phyloP scores from a whole-genome alignment of 2,797 vertebrate species.

The Syngnathus rostellatus region DNA sequence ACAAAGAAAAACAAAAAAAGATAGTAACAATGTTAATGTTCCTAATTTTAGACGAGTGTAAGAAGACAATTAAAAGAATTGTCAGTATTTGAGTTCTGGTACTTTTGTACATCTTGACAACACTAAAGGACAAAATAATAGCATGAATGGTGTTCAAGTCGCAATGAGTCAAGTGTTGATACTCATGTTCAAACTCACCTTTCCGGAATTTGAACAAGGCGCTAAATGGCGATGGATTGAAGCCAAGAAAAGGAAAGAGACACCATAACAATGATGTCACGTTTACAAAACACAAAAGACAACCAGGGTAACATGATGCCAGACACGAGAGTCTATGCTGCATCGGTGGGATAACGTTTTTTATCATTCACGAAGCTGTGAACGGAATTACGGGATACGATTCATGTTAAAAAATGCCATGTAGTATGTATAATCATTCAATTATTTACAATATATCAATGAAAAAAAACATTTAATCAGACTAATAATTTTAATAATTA shows the following conservation, averaged over 20 bases:
- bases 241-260: not conserved
- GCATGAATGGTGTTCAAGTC: not conserved
- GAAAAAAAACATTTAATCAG: not conserved
- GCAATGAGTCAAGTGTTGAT: not conserved
- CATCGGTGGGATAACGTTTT: not conserved
- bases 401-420: not conserved
- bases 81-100: not conserved
- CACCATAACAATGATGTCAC: not conserved
- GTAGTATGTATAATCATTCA: not conserved
- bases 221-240: not conserved
- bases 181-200: not conserved
- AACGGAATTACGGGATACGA: not conserved
- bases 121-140: too few relatives aligned
- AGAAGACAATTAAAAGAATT: not conserved
- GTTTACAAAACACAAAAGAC: not conserved
- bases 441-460: not conserved
- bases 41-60: too few relatives aligned
- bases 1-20: conserved; percentile 2
- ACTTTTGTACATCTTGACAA: too few relatives aligned
- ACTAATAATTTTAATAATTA: not conserved
- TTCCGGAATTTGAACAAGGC: not conserved
- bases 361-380: too few relatives aligned
- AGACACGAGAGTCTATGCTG: not conserved
- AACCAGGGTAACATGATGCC: not conserved
- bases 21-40: not conserved